Base-by-base conservation (phyloP, 2,797 vertebrate species). In the Cygnus olor region DNA sequence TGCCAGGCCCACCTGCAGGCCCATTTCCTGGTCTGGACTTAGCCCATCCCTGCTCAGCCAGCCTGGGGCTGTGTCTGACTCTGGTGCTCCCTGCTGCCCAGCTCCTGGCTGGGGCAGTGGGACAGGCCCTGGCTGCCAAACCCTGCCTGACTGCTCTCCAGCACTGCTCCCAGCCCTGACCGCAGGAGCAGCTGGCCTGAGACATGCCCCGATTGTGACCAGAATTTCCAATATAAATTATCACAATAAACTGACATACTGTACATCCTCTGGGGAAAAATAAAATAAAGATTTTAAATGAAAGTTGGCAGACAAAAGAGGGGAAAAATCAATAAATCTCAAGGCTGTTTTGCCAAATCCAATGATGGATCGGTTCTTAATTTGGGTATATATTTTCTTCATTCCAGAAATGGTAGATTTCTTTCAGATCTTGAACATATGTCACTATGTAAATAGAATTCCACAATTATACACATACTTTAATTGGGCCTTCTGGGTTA, bases 121-220 rank as follows among this genome's bases (percentile, higher is more conserved):
- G 20, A 70, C 1, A 2, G 15, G 13, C 14, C 16, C 15, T 61
- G 24, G 16, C 9, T 71, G 17, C 42, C 17, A 19, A 32, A 8
- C 6, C 14, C 32, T 44, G 10, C 24, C 19, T 49, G 14, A 36
- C 0, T 0, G 28, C 11, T 8, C 19, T 16, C 9, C 10, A n/a
- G 14, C n/a, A 51, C n/a, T 58, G n/a, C n/a, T 58, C 57, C n/a
- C 12, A 34, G 9, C 12, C 21, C 13, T 34, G n/a, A 18, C 11
- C 28, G 5, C 28, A 34, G 9, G 11, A 76, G 5, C 8, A 2
- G 1, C 12, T 0, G 0, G 32, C 13, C 42, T 44, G 10, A 0
- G 1, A 0, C 1, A 38, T 22, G 10, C 9, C 30, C 40, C 34
- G 11, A 13, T 13, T 58, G 27, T 30, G 36, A 44, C 24, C 51